These are phyloP conservation scores for Sacculina carcini DNA, from an alignment of 2,888 invertebrate species.

Conservation along the genomic window DNA sequence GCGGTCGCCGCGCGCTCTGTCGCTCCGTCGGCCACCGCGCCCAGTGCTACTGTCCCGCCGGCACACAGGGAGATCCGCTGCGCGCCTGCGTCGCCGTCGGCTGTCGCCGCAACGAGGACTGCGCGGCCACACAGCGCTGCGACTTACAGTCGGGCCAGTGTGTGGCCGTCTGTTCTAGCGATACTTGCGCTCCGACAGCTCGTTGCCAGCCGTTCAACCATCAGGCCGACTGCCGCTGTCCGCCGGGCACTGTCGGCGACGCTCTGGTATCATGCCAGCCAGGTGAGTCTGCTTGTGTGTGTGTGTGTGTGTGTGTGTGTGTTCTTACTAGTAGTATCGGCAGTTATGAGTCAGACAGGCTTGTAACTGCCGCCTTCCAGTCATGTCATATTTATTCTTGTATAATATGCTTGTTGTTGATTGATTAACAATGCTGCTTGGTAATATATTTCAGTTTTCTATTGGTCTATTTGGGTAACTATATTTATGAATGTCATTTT, in stretches of 20 bases:
- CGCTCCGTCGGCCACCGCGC: conserved; percentile 16
- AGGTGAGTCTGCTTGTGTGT: conserved; percentile 10
- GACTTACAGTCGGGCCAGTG: conserved; percentile 14
- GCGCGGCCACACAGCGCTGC: conserved; percentile 57
- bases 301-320: no score
- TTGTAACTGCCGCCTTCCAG: no score
- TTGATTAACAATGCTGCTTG: no score
- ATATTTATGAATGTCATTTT: no score
- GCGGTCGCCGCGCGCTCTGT: conserved; percentile 15
- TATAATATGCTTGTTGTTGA: no score
- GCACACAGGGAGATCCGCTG: conserved; percentile 54
- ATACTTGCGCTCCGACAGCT: conserved; percentile 38
- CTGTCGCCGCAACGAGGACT: conserved; percentile 38
- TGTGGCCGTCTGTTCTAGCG: conserved; percentile 11
- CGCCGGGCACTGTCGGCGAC: conserved; percentile 36
- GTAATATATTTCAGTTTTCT: no score
- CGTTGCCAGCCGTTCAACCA: conserved; percentile 55
- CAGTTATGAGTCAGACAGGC: no score
- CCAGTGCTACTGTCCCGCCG: conserved; percentile 34
- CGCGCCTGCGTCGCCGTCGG: conserved; percentile 41
- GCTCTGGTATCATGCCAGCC: conserved; percentile 9
- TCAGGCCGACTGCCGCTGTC: conserved; percentile 55
- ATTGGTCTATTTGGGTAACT: no score
- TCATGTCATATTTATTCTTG: no score
- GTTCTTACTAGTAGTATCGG: no score